Base-by-base conservation (phyloP, 2,888 invertebrate genomes). In the Alloplasta piceator region DNA sequence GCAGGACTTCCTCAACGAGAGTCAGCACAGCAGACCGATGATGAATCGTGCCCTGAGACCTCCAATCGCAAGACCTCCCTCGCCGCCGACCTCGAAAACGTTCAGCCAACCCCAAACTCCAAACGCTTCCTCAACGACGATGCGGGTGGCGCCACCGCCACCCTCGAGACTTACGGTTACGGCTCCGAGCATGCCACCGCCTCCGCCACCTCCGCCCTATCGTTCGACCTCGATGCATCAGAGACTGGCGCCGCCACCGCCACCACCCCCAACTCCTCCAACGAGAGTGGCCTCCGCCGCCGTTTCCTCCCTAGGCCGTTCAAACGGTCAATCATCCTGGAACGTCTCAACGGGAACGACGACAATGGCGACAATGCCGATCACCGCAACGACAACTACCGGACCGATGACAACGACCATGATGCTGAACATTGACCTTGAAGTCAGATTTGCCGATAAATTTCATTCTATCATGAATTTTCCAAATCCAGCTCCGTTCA, bases 401-500 rank as follows among this genome's bases (percentile, higher is more conserved):
- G n/a, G n/a, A n/a, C n/a, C n/a, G 4, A 55, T 7, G n/a, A 10
- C 72, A 7, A 46, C 64, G 39, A 82, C 83, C 41, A 82, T 86
- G 0, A 80, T 85, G 5, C 85, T 81, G 52, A 87, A 92, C 12
- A 88, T 92, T 4, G 96, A 96, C 87, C 93, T 97, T 85, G 96
- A 96, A 86, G 92, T 94, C 43, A 94, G 95, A 79, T 97, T 95
- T 92, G 94, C 94, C 41, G 94, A 94, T 61, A 92, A 94, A 85
- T 97, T 97, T 93, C 94, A 94, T 83, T 92, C 94, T 10, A 90
- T 94, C 2, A 92, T 93, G 76, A 93, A 93, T 84, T 96, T 97
- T 92, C 96, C 97, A 6, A 92, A 93, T 36, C 97, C 97, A 7
- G 95, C 95, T 85, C 94, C 94, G 77, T 96, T 95, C 92, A 93